These are phyloP conservation scores for Trichonephila clavipes DNA, from an alignment of 1,140 invertebrate species.

Conservation along the genomic window DNA sequence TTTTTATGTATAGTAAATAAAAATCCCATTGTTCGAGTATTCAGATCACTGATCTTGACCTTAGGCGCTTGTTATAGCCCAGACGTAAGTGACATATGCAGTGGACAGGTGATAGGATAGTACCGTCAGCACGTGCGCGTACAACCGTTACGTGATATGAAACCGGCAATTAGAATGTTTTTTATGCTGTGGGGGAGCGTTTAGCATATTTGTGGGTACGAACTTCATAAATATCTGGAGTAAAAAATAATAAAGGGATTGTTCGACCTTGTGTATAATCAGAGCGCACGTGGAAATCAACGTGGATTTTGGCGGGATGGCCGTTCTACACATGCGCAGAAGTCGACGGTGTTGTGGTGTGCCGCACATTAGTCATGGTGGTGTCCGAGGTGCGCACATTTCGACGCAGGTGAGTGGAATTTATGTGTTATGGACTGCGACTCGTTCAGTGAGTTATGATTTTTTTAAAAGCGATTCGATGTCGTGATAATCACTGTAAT, in stretches of 20 bases:
- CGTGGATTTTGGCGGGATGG: background rate
- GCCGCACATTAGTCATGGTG: background rate
- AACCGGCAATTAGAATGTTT: background rate
- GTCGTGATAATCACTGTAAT: background rate
- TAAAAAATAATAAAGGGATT: background rate
- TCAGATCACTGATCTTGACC: conserved; percentile 26
- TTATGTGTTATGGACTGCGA: background rate
- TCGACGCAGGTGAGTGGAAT: conserved; percentile 2
- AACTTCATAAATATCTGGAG: background rate
- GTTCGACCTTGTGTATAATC: background rate
- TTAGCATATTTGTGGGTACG: background rate
- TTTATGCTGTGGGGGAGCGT: background rate
- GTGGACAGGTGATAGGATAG: background rate
- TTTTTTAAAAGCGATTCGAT: background rate
- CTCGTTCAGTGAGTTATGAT: background rate
- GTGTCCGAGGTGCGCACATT: background rate
- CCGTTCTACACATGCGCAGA: background rate
- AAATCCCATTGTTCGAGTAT: conserved; percentile 2
- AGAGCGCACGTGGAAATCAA: conserved; percentile 23
- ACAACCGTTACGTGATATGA: background rate
- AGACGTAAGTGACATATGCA: background rate
- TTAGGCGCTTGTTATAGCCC: background rate
- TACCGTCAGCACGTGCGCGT: background rate
- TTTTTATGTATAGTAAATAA: conserved; percentile 2
- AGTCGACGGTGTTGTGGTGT: background rate